phyloP scores from a whole-genome alignment of 2,888 invertebrate species.

The Drosophila paracracens region DNA sequence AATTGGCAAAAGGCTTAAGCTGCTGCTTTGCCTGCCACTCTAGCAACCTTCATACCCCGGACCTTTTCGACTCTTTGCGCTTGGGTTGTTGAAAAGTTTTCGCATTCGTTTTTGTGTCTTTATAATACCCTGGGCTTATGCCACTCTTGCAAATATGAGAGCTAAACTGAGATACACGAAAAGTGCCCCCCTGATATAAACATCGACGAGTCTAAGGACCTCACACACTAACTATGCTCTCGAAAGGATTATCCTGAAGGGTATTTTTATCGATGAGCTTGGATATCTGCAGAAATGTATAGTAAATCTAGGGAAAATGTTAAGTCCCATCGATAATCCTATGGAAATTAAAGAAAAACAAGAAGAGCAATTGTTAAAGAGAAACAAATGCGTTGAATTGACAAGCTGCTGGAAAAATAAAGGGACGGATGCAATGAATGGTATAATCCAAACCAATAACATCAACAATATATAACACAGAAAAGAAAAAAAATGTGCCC shows the following conservation, averaged over 20 bases:
- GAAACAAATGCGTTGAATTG: slow-evolving; percentile 47
- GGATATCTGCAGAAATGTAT: slow-evolving; percentile 4
- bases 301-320: slow-evolving; percentile 46
- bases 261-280: slow-evolving; percentile 9
- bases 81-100: slow-evolving; percentile 42
- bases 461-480: slow-evolving; percentile 34
- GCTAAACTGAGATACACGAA: slow-evolving; percentile 20
- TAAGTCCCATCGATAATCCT: slow-evolving; percentile 71
- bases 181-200: neutral
- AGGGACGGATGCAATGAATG: slow-evolving; percentile 8
- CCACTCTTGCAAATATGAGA: slow-evolving; percentile 31
- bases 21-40: slow-evolving; percentile 32
- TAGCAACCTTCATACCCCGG: slow-evolving; percentile 12
- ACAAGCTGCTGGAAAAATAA: slow-evolving; percentile 33
- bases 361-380: slow-evolving; percentile 37
- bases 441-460: slow-evolving; percentile 65
- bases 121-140: slow-evolving; percentile 30
- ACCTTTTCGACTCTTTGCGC: slow-evolving; percentile 39
- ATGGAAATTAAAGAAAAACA: slow-evolving; percentile 70
- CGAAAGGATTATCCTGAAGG: neutral
- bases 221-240: slow-evolving; percentile 7
- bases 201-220: neutral
- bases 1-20: slow-evolving; percentile 75
- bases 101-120: slow-evolving; percentile 18
- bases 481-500: slow-evolving; percentile 59